phyloP scores from a whole-genome alignment of 2,888 invertebrate species.

The Glomeris marginata region DNA sequence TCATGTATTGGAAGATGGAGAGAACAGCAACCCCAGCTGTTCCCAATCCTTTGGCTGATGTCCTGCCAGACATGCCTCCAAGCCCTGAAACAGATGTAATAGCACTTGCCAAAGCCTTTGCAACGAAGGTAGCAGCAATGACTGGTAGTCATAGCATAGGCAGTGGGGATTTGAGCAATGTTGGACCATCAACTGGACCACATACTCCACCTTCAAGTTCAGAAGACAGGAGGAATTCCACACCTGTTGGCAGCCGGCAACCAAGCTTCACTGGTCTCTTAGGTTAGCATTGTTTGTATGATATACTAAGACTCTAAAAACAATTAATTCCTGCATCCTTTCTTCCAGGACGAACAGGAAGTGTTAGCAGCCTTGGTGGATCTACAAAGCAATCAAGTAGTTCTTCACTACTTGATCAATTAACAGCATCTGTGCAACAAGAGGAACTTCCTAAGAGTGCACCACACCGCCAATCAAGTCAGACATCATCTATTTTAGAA shows the following conservation, averaged over 20 bases:
- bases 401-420: constrained; percentile 69
- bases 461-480: too few species aligned
- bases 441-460: constrained; percentile 31
- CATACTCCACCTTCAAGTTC: too few species aligned
- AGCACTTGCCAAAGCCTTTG: constrained; percentile 12
- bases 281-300: too few species aligned
- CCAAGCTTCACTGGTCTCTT: too few species aligned
- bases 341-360: constrained; percentile 6
- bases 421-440: constrained; percentile 70
- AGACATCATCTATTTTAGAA: constrained; percentile 16
- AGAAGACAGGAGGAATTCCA: too few species aligned
- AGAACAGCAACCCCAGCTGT: too few species aligned
- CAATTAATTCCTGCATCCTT: too few species aligned
- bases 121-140: constrained; percentile 10
- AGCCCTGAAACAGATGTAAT: constrained; percentile 13
- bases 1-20: neutral
- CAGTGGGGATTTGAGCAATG: too few species aligned
- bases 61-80: constrained; percentile 11
- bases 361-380: constrained; percentile 11
- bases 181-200: too few species aligned
- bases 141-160: too few species aligned
- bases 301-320: too few species aligned
- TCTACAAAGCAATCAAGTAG: constrained; percentile 56
- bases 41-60: constrained; percentile 7
- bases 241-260: too few species aligned